Base-by-base conservation (phyloP, 2,113 vertebrate species). In the Bambusicola thoracicus region DNA sequence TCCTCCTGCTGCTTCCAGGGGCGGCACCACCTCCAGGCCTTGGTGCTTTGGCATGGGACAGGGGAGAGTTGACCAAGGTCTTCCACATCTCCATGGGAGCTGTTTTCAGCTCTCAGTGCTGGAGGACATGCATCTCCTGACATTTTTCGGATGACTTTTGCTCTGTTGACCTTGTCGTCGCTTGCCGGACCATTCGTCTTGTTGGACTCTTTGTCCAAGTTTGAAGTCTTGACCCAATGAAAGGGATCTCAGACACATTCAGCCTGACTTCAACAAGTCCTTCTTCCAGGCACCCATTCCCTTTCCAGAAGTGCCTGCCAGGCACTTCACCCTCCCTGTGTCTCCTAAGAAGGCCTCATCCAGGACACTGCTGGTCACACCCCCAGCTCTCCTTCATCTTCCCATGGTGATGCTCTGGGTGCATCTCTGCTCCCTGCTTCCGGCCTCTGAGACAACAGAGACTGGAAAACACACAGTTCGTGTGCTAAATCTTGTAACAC, bases 11-110 rank as follows among this genome's bases (percentile, higher is more conserved):
- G 27, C 18, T 91, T 38, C 63, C 75, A 69, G 41, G n/a, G 61
- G 63, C 11, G 55, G 20, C 38, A 1, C 8, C 0, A 4, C 72
- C 72, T 30, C 20, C 68, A 62, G 48, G 40, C 8, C 58, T 6
- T 53, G 41, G 29, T 41, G 41, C 19, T 48, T 40, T 67, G 76
- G 48, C 48, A 63, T 21, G 11, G 0, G 6, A 1, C 3, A 11
- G 56, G 8, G 0, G 13, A 30, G 18, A 41, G 43, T 3, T 10
- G 4, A 6, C 10, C 0, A 2, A 72, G 46, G 16, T 19, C 38
- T 65, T 41, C 10, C 53, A 41, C 10, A 32, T 19, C 30, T 44
- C 36, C 34, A 9, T 1, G 2, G 8, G 17, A 15, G 13, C 12
- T 44, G 5, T 18, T 68, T 83, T 13, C 63, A 63, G 59, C 34